Evolutionary conservation across 2,888 invertebrate genomes (phyloP), one percentile per base, ranked within the genome.

Genomic region (Andrena camellia): DNA sequence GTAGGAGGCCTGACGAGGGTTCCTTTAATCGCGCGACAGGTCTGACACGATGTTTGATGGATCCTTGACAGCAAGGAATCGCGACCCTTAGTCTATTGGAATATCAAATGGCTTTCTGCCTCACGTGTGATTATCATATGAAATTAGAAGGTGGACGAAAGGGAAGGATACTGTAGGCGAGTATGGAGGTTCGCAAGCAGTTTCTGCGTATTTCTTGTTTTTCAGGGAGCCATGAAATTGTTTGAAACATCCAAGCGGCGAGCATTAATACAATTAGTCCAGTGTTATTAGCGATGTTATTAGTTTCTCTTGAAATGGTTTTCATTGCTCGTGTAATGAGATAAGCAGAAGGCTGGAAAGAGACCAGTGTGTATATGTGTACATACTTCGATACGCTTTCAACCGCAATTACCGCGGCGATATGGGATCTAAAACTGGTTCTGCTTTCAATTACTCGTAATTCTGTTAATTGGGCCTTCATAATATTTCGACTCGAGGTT

Each of bases 371-470:
- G 26, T 1, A 0, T 13, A 13, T 13, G 42, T 13, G 52, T 35
- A 23, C 26, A 20, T 71, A 31, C 35, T 31, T 54, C 54, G 35
- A 63, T 63, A 29, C 29, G 57, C 33, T 20, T 23, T 66, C 29
- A 4, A 80, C 52, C 29, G 60, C 33, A 66, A 81, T 81, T 57
- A 72, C 33, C 23, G 60, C 52, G 23, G 20, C 72, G 31, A 57
- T 52, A 48, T 67, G 42, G 66, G 66, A 78, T 78, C 60, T 52
- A 60, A 79, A 80, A 81, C 80, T 66, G 81, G 79, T 79, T 80
- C 23, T 70, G 13, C 70, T 64, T 80, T 80, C 79, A 80, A 80
- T 80, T 80, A 80, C 59, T 70, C 54, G 64, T 57, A 60, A 66
- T 71, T 26, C 50, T 64, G 59, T 78, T 80, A 80, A 80, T 52